A percentile compares a stretch with the other conserved stretches of the same genome.
Conservation (phyloP, 1,140 invertebrate genomes). For the Chrysopa pallens region DNA sequence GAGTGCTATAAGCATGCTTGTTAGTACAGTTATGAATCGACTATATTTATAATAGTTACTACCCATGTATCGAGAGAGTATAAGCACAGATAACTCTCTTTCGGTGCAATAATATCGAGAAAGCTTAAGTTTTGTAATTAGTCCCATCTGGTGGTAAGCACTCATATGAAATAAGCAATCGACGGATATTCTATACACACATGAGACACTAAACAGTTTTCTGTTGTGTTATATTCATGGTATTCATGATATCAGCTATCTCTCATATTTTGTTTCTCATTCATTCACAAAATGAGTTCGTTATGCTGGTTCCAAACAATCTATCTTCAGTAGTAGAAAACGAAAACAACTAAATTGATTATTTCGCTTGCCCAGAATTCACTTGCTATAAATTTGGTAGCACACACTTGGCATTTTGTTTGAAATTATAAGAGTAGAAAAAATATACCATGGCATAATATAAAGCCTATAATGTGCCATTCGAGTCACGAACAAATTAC, state of each 20-base stretch:
- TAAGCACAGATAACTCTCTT: too few relatives aligned
- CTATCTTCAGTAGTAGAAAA: slow-evolving; percentile 5
- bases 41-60: too few relatives aligned
- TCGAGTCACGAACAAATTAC: too few relatives aligned
- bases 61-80: too few relatives aligned
- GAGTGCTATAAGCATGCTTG: too few relatives aligned
- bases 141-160: slow-evolving; percentile 18
- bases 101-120: not conserved
- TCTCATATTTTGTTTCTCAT: not conserved
- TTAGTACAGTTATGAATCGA: too few relatives aligned
- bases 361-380: too few relatives aligned
- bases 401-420: too few relatives aligned
- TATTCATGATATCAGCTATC: slow-evolving; percentile 5
- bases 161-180: slow-evolving; percentile 16
- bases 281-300: slow-evolving; percentile 1
- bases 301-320: slow-evolving; percentile 4
- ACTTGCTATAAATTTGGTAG: too few relatives aligned
- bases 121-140: slow-evolving; percentile 21
- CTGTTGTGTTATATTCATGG: slow-evolving; percentile 17
- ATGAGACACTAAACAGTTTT: slow-evolving; percentile 20
- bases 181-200: slow-evolving; percentile 18
- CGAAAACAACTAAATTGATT: slow-evolving; percentile 2
- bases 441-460: too few relatives aligned
- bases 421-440: too few relatives aligned
- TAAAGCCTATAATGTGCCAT: too few relatives aligned